These are phyloP conservation scores for Petroica traversi DNA, from an alignment of 2,113 vertebrate species.

Conservation along the genomic window DNA sequence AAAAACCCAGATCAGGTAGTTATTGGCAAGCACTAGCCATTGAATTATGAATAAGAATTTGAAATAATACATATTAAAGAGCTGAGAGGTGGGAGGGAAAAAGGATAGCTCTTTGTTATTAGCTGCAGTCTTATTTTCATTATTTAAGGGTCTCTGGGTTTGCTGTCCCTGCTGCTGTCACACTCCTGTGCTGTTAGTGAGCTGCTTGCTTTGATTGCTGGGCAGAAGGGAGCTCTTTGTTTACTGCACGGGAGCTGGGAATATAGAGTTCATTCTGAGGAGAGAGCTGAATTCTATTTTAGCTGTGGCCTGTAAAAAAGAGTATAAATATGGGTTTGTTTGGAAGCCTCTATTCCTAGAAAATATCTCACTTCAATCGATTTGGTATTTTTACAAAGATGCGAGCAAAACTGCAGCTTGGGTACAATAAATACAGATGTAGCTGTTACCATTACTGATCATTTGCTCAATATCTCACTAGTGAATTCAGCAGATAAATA, in stretches of 20 bases:
- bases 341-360: neutral
- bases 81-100: neutral
- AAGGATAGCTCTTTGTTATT: neutral
- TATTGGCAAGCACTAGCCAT: neutral
- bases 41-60: constrained; percentile 18
- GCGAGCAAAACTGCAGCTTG: neutral
- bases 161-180: constrained; percentile 8
- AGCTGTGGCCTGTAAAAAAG: neutral
- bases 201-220: neutral
- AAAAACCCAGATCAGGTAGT: neutral
- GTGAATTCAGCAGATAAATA: constrained; percentile 27
- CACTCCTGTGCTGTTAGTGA: neutral
- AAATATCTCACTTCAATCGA: constrained; percentile 14
- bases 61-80: neutral
- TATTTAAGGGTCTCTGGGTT: neutral
- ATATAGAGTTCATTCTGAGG: neutral
- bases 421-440: neutral
- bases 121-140: constrained; percentile 7
- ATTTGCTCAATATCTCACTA: neutral
- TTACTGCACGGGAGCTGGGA: neutral
- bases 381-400: constrained; percentile 3
- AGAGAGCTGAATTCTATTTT: constrained; percentile 22
- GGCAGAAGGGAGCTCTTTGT: constrained; percentile 30
- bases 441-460: neutral
- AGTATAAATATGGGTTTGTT: neutral